Conservation (phyloP, 2,113 vertebrate genomes). For the Centropus bengalensis region DNA sequence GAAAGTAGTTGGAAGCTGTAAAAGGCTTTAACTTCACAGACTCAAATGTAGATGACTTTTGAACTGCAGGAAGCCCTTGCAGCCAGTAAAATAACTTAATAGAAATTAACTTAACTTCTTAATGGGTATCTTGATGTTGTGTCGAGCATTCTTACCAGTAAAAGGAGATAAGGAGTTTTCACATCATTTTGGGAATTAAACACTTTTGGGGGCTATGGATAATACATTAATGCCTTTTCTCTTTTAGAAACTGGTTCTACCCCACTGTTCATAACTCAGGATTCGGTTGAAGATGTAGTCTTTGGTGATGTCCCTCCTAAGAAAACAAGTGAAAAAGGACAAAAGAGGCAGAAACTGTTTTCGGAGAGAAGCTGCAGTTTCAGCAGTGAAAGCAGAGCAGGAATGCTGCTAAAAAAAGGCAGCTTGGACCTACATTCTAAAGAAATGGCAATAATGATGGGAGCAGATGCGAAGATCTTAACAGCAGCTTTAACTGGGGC, state of each 20-base stretch:
- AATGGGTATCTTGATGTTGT: neutral
- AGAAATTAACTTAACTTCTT: neutral
- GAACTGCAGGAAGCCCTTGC: neutral
- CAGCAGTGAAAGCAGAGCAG: constrained; percentile 88
- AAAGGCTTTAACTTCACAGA: neutral
- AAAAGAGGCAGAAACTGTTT: constrained; percentile 88
- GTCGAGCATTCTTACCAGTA: neutral
- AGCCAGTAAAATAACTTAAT: neutral
- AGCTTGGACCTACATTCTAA: constrained; percentile 85
- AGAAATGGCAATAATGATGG: constrained; percentile 91
- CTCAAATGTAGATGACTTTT: neutral
- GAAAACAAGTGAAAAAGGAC: constrained; percentile 74
- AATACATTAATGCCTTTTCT: neutral
- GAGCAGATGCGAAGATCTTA: constrained; percentile 94
- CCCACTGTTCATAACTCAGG: constrained; percentile 79
- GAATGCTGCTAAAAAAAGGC: constrained; percentile 89
- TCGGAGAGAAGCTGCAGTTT: constrained; percentile 94
- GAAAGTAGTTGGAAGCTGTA: neutral
- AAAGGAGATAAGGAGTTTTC: neutral
- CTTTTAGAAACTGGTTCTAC: constrained; percentile 74
- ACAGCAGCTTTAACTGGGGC: constrained; percentile 84
- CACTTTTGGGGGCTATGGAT: neutral
- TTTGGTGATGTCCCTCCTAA: constrained; percentile 72
- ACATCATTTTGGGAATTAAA: neutral
- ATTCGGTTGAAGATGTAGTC: constrained; percentile 75